These are phyloP conservation scores for Trichoplax adhaerens DNA, from an alignment of 37 sponge, comb jelly and placozoan species.

Conservation along the genomic window DNA sequence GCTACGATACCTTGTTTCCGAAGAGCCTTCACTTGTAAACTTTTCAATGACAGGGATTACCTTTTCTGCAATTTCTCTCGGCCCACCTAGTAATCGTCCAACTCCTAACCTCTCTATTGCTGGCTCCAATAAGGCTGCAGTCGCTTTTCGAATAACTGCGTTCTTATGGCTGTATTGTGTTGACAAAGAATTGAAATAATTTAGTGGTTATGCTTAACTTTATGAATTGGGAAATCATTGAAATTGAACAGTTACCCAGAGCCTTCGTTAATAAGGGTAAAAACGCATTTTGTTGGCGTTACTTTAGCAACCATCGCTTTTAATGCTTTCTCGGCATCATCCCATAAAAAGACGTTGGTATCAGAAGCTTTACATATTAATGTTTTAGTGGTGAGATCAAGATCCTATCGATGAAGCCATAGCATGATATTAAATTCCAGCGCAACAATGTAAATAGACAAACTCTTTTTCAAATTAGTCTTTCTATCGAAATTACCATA, in stretches of 20 bases:
- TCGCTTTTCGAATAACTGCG: slow-evolving; percentile 31
- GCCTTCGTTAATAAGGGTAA: slow-evolving; percentile 50
- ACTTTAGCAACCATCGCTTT: slow-evolving; percentile 29
- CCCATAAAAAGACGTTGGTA: slow-evolving; percentile 54
- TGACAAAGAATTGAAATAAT: neutral
- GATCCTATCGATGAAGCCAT: slow-evolving; percentile 8
- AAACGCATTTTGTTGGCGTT: slow-evolving; percentile 20
- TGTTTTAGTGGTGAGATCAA: slow-evolving; percentile 37
- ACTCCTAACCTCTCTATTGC: slow-evolving; percentile 32
- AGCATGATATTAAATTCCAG: slow-evolving; percentile 1
- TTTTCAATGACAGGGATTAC: slow-evolving; percentile 26
- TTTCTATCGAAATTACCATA: neutral
- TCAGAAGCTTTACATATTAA: slow-evolving; percentile 54
- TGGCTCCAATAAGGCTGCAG: slow-evolving; percentile 33
- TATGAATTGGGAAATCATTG: neutral
- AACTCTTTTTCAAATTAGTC: no score
- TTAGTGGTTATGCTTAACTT: neutral
- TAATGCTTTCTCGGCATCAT: slow-evolving; percentile 66
- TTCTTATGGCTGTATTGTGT: slow-evolving; percentile 35
- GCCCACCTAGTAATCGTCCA: slow-evolving; percentile 20
- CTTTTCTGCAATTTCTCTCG: slow-evolving; percentile 47
- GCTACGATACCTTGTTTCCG: slow-evolving; percentile 27
- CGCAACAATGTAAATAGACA: no score
- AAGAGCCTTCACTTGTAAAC: slow-evolving; percentile 32
- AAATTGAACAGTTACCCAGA: slow-evolving; percentile 9